phyloP scores from a whole-genome alignment of 2,113 vertebrate genomes.

The Lanius collurio region DNA sequence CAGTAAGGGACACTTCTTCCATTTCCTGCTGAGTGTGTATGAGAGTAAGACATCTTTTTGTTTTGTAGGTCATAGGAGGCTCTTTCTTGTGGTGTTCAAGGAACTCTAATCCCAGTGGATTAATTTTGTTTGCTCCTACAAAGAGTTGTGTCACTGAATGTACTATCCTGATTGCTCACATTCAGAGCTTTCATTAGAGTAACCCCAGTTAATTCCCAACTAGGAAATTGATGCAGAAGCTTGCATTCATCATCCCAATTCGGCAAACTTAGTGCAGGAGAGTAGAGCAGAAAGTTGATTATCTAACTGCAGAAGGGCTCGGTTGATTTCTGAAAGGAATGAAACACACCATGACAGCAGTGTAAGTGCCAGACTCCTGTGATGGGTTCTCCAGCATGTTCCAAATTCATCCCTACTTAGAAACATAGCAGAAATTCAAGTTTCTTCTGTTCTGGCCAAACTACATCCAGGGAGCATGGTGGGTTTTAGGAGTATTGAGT shows the following conservation, averaged over 20 bases:
- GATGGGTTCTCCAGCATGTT: background rate
- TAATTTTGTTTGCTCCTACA: background rate
- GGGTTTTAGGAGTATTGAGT: background rate
- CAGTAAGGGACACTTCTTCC: slow-evolving; percentile 8
- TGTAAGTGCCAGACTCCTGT: background rate
- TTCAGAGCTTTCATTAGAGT: slow-evolving; percentile 15
- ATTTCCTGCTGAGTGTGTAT: background rate
- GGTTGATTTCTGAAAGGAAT: background rate
- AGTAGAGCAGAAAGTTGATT: slow-evolving; percentile 23
- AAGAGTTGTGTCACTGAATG: slow-evolving; percentile 26
- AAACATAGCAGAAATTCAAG: background rate
- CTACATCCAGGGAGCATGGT: background rate
- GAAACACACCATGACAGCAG: background rate
- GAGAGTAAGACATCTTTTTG: slow-evolving; percentile 34
- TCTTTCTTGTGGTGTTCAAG: background rate
- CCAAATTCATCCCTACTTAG: background rate
- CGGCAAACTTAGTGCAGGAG: background rate
- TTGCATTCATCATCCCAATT: background rate
- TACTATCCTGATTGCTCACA: slow-evolving; percentile 5
- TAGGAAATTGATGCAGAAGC: slow-evolving; percentile 26
- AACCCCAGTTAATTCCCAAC: background rate
- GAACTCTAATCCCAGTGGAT: slow-evolving; percentile 3
- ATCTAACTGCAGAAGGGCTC: background rate
- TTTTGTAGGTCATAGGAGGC: slow-evolving; percentile 2
- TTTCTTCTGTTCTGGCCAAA: background rate